Evolutionary conservation across 2,797 vertebrate species (phyloP), one percentile per base, ranked within the genome.

Genomic region (Remorina albescens): DNA sequence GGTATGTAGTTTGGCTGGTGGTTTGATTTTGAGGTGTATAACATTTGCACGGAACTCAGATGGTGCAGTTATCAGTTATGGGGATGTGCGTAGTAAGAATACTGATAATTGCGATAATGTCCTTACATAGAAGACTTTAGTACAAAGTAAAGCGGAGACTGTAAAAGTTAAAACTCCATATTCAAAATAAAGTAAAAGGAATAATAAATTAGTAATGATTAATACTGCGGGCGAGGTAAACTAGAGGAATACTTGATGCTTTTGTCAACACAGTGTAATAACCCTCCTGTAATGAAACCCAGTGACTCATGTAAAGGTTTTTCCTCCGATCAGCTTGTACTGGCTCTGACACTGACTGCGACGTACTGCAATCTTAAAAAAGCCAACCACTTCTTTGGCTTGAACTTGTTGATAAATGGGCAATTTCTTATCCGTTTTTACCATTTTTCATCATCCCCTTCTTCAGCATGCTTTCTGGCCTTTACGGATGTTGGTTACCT

Each of bases 391-490:
- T 8, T 32, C 47, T 25, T 42, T 15, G 13, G 2, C 54, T n/a
- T 26, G 30, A 62, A 67, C 8, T 75, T 0, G 3, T 56, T 62
- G 21, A 41, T 46, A 54, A 61, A 47, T 36, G 30, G 53, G 25
- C 34, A 80, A 44, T 78, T 28, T 75, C 80, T 75, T 41, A 65
- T 67, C 57, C 3, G 16, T 76, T 74, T 74, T 42, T 18, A 6
- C 16, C 16, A n/a, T 1, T 1, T 42, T 74, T 2, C 4, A 54
- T 50, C 36, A 54, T 60, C 19, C 30, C 42, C 32, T 50, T 74
- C 51, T 37, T 50, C 23, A 32, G 44, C 63, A 63, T 62, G n/a
- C 21, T n/a, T 9, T 11, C 19, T 32, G 57, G 39, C 37, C 28
- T 72, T 72, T 50, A 19, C 53, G 58, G 56, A 64, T 46, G 68